These are phyloP conservation scores for Drosophila kurseongensis DNA, from an alignment of 1,140 invertebrate species.

Conservation along the genomic window DNA sequence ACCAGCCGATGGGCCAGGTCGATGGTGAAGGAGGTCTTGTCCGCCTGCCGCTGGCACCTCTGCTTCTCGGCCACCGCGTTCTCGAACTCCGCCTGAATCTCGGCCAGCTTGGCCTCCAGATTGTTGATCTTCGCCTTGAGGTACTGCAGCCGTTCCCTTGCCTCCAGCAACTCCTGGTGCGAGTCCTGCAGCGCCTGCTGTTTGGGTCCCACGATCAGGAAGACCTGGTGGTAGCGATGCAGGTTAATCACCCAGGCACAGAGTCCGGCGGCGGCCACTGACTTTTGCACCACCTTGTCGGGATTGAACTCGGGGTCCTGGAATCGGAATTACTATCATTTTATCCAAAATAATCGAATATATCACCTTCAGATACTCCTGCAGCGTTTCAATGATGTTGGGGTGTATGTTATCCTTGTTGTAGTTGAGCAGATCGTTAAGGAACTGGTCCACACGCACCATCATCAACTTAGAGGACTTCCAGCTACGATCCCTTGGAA, in stretches of 20 bases:
- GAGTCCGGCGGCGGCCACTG: constrained; percentile 94
- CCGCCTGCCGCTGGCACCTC: constrained; percentile 94
- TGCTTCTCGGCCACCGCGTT: constrained; percentile 94
- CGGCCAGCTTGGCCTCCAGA: constrained; percentile 91
- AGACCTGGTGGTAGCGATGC: constrained; percentile 95
- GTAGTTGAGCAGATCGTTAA: constrained; percentile 94
- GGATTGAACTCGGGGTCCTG: constrained; percentile 93
- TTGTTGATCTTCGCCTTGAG: constrained; percentile 88
- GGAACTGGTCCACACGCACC: constrained; percentile 91
- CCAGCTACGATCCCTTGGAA: constrained; percentile 97
- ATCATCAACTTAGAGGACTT: constrained; percentile 93
- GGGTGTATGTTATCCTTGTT: constrained; percentile 98
- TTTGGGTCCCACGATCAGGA: constrained; percentile 96
- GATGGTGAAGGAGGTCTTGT: constrained; percentile 93
- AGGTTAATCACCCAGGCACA: constrained; percentile 98
- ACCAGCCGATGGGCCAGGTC: constrained; percentile 97
- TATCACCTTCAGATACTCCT: constrained; percentile 84
- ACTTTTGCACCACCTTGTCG: constrained; percentile 94
- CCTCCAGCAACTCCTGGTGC: constrained; percentile 93
- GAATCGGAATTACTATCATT: not conserved
- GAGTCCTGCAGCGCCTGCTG: constrained; percentile 91
- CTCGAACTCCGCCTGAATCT: constrained; percentile 93
- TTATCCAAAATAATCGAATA: too few relatives aligned
- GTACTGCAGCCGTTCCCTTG: constrained; percentile 94
- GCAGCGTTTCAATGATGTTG: constrained; percentile 91